Evolutionary conservation across 2,888 invertebrate genomes (phyloP), one percentile per base, ranked within the genome.

Genomic region (Brachynemurus nebulosus): DNA sequence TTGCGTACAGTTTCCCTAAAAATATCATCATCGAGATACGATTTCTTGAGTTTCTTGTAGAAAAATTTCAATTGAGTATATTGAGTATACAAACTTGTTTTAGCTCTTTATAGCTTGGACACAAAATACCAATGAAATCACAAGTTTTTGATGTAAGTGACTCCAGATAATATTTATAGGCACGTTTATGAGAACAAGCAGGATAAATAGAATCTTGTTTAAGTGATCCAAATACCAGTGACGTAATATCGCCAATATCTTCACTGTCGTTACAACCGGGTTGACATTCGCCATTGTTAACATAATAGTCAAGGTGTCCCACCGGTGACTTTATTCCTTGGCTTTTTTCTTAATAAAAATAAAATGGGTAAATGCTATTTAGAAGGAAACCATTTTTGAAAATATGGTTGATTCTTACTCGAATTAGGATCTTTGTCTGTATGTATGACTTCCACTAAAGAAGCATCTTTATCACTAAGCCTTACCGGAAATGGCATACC

Each of bases 381-480:
- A 17, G 4, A 37, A 6, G 11, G 5, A 14, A 37, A 16, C 5
- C 16, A 17, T 8, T 9, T 37, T 2, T 12, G 11, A 12, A 12
- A 12, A 12, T 12, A 12, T 12, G 2, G 4, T n/a, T 9, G n/a
- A 9, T 2, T 8, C 59, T 59, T 47, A 47, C 56, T 54, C 47
- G 52, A 57, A 42, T 19, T 38, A 30, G 58, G n/a, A n/a, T n/a
- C n/a, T n/a, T n/a, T 55, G 54, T 75, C 73, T 1, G 75, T 72
- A 54, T 76, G 75, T 21, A 76, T 65, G 37, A 71, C 67, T 57
- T 77, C 76, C 1, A 76, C 75, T 52, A 71, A 73, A 42, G 55
- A 54, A 1, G 76, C 76, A 54, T 73, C 72, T 8, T 59, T 55
- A 2, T 64, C 61, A 54, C 74, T 71, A 9, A 76, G 59, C 35